Percentiles rank a stretch among this genome's conserved stretches.
phyloP scores from a whole-genome alignment of 2,888 invertebrate genomes.

The Melinaea menophilus region DNA sequence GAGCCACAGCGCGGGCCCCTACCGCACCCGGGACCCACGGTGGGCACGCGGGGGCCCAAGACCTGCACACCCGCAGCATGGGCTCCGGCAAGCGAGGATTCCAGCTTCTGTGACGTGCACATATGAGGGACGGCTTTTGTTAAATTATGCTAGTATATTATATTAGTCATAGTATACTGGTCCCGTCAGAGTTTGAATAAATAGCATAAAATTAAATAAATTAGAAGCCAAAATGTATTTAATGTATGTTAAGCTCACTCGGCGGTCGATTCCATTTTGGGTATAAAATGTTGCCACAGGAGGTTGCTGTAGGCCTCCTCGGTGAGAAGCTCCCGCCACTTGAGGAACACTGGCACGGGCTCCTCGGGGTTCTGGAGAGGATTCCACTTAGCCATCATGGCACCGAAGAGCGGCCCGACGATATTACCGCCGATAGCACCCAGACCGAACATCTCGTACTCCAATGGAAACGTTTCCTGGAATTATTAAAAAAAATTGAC shows the following conservation, averaged over 20 bases:
- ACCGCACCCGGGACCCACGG: slow-evolving; percentile 90
- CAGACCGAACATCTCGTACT: slow-evolving; percentile 91
- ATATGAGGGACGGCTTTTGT: not conserved
- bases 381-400: slow-evolving; percentile 86
- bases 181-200: too few species aligned
- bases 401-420: slow-evolving; percentile 89
- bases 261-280: slow-evolving; percentile 84
- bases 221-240: not conserved
- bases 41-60: slow-evolving; percentile 89
- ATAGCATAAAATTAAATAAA: too few species aligned
- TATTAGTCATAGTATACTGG: too few species aligned
- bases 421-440: slow-evolving; percentile 90
- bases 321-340: slow-evolving; percentile 84
- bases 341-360: slow-evolving; percentile 80
- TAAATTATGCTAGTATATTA: too few species aligned
- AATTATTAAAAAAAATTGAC: not conserved
- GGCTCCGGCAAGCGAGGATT: slow-evolving; percentile 87
- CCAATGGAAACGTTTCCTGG: slow-evolving; percentile 66
- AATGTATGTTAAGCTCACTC: slow-evolving; percentile 74
- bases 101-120: slow-evolving; percentile 81
- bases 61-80: slow-evolving; percentile 87
- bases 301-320: slow-evolving; percentile 87
- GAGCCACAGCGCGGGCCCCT: slow-evolving; percentile 89
- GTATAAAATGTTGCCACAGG: slow-evolving; percentile 95
- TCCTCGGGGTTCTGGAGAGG: slow-evolving; percentile 83